Evolutionary conservation across 2,888 invertebrate genomes (phyloP), one percentile per base, ranked within the genome.

Genomic region (Oscheius sp.): DNA sequence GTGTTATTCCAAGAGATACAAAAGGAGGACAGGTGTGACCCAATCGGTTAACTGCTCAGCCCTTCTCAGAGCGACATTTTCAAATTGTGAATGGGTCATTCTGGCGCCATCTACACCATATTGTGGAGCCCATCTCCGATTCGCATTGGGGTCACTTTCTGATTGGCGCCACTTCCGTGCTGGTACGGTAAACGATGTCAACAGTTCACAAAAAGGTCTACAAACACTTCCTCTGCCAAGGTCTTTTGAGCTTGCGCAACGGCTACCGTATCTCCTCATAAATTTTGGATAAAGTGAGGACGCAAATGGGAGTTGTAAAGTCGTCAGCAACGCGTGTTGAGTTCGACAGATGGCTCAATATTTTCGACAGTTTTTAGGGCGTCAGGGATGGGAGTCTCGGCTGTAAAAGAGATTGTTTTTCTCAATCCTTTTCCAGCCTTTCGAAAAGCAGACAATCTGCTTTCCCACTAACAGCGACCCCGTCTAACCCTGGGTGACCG

Each of bases 101-200:
- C 25, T 52, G 29, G 29, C 52, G 52, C 52, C 52, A 55, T 55
- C 20, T 34, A 34, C 34, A 55, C 34, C 55, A 55, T 55, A 55
- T 55, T 55, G 55, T 55, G 34, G 55, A 37, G 55, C 55, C 37
- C 34, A 55, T 52, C 52, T 52, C 61, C 61, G 61, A 15, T 61
- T 61, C 61, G 42, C 61, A 61, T 61, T 61, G 45, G 45, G 61
- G 61, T 61, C 61, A 45, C 53, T 17, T 34, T 20, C 31, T 23
- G 58, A 58, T 42, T 45, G 61, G 61, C 61, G 45, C 61, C 61
- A 61, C 61, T 61, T 61, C 55, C 55, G 55, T 55, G 25, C 37
- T 5, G 29, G 42, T 61, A 61, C 61, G 45, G 61, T 61, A 55
- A 34, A n/a, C n/a, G n/a, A n/a, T n/a, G n/a, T n/a, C n/a, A n/a